A percentile compares a stretch with the other conserved stretches of the same genome.
phyloP scores from a whole-genome alignment of 2,888 invertebrate genomes.

The Vanessa cardui region DNA sequence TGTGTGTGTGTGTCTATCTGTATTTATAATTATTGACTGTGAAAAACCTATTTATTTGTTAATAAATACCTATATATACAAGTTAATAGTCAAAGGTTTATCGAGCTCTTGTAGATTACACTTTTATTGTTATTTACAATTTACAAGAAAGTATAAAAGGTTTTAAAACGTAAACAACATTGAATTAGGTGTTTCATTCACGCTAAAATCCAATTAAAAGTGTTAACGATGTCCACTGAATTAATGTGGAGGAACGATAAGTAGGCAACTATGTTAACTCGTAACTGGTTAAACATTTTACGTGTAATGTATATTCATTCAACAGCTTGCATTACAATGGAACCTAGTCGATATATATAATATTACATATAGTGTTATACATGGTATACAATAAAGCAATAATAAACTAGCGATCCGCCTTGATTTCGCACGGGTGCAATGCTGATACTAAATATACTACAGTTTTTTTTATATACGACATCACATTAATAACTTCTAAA shows the following conservation, averaged over 20 bases:
- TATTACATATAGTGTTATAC: too few relatives aligned
- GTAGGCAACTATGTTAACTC: slow-evolving; percentile 4
- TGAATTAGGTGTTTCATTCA: slow-evolving; percentile 64
- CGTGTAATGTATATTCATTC: slow-evolving; percentile 22
- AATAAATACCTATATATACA: too few relatives aligned
- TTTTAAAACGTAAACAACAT: slow-evolving; percentile 33
- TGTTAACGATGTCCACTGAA: slow-evolving; percentile 55
- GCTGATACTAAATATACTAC: too few relatives aligned
- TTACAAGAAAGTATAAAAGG: slow-evolving; percentile 24
- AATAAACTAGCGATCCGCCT: too few relatives aligned
- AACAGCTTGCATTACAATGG: slow-evolving; percentile 19
- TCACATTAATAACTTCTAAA: too few relatives aligned
- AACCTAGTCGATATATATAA: neutral
- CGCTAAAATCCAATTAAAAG: slow-evolving; percentile 70
- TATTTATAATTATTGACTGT: too few relatives aligned
- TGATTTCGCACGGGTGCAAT: too few relatives aligned
- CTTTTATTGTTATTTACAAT: slow-evolving; percentile 11
- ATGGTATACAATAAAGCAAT: too few relatives aligned
- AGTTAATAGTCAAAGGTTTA: neutral
- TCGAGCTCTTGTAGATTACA: neutral
- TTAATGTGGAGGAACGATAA: slow-evolving; percentile 61
- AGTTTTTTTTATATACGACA: too few relatives aligned
- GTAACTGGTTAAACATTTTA: slow-evolving; percentile 31
- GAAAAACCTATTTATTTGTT: too few relatives aligned
- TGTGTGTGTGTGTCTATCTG: too few relatives aligned